phyloP scores from a whole-genome alignment of 2,113 vertebrate species.

The Aleadryas rufinucha region DNA sequence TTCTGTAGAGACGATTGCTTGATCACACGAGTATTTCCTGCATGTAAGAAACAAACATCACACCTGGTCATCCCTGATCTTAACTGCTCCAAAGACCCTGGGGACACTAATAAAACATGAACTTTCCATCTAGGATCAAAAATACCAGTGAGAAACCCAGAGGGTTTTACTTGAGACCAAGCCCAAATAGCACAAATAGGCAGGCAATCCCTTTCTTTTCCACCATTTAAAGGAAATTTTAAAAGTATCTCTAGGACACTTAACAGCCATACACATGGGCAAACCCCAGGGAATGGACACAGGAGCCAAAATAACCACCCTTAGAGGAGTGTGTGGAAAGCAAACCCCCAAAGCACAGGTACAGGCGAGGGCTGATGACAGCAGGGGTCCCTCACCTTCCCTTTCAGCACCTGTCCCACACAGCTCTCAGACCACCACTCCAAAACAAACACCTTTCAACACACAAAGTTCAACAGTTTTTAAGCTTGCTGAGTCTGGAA shows the following conservation, averaged over 20 bases:
- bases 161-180: not conserved
- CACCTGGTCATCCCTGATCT: not conserved
- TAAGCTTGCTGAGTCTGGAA: not conserved
- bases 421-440: not conserved
- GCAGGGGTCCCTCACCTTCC: not conserved
- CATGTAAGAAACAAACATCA: not conserved
- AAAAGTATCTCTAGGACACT: not conserved
- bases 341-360: not conserved
- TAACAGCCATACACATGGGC: accelerated
- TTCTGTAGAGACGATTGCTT: conserved; percentile 95
- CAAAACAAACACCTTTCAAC: not conserved
- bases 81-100: not conserved
- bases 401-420: not conserved
- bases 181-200: not conserved
- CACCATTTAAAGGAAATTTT: not conserved
- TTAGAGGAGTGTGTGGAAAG: accelerated
- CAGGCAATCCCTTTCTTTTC: not conserved
- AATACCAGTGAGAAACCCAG: not conserved
- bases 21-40: conserved; percentile 96
- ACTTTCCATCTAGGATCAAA: not conserved
- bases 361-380: accelerated
- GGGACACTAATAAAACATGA: not conserved
- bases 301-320: not conserved
- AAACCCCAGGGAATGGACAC: not conserved
- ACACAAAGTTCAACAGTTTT: not conserved